Conservation (phyloP, 2,888 invertebrate species). For the Flexamia atlantica region DNA sequence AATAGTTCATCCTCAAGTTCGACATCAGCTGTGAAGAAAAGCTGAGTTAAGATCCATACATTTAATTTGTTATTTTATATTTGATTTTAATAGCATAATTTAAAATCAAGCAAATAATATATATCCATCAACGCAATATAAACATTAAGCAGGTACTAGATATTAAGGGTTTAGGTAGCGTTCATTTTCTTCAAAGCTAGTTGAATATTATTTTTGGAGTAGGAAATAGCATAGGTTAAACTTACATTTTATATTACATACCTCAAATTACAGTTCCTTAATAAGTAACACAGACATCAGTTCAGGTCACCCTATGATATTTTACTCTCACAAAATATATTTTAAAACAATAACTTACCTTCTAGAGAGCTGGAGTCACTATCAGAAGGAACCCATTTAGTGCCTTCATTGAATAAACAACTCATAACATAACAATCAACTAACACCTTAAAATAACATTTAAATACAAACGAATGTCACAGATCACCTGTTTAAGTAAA, state of each 20-base stretch:
- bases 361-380: constrained; percentile 8
- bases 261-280: not conserved
- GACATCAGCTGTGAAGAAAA: not conserved
- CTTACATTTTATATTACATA: too few relatives aligned
- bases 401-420: constrained; percentile 9
- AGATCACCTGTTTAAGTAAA: too few relatives aligned
- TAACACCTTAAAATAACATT: constrained; percentile 16
- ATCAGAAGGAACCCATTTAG: constrained; percentile 46
- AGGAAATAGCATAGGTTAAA: not conserved
- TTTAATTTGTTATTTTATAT: not conserved
- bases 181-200: too few relatives aligned
- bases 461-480: constrained; percentile 37
- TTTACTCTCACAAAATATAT: not conserved
- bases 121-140: not conserved
- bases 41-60: not conserved
- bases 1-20: constrained; percentile 26
- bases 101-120: not conserved
- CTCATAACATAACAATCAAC: constrained; percentile 43
- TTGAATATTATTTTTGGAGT: constrained; percentile 11
- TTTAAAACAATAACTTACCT: constrained; percentile 26
- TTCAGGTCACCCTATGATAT: constrained; percentile 1
- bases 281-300: not conserved
- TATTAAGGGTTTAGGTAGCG: not conserved
- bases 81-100: constrained; percentile 6
- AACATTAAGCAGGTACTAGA: not conserved